A percentile compares a stretch with the other conserved stretches of the same genome.
Conservation (phyloP, 2,113 vertebrate species). For the Hepsetus odoe region DNA sequence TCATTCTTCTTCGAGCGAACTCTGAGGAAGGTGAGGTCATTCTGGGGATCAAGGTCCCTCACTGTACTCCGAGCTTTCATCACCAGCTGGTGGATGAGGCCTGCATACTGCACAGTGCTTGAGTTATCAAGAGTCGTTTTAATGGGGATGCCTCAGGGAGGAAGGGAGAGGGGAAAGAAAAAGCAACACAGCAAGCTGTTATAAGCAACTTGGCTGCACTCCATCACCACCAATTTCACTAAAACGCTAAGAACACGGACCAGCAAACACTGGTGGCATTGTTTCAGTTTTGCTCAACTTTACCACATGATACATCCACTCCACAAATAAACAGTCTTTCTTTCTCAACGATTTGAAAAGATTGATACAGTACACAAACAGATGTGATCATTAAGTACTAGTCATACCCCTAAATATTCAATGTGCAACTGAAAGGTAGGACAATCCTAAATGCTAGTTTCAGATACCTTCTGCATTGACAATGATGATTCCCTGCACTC, state of each 20-base stretch:
- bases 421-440: no score
- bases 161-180: neutral
- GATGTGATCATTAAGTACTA: neutral
- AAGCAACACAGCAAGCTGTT: neutral
- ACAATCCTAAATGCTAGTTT: no score
- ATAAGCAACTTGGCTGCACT: neutral
- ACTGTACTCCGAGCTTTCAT: slow-evolving; percentile 88
- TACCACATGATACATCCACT: neutral
- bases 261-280: neutral
- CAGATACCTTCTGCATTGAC: slow-evolving; percentile 88
- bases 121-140: slow-evolving; percentile 92
- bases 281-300: slow-evolving; percentile 8
- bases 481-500: slow-evolving; percentile 94
- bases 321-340: neutral
- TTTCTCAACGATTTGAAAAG: no score
- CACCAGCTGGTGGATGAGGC: slow-evolving; percentile 90
- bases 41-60: slow-evolving; percentile 91
- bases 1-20: slow-evolving; percentile 97
- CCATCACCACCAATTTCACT: neutral
- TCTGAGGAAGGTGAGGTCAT: slow-evolving; percentile 93
- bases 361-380: neutral
- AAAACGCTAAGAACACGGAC: neutral
- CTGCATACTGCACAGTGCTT: slow-evolving; percentile 88
- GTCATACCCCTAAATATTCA: no score
- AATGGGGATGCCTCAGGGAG: slow-evolving; percentile 87